Base-by-base conservation (phyloP, 2,888 invertebrate genomes). In the Nomada fabriciana region DNA sequence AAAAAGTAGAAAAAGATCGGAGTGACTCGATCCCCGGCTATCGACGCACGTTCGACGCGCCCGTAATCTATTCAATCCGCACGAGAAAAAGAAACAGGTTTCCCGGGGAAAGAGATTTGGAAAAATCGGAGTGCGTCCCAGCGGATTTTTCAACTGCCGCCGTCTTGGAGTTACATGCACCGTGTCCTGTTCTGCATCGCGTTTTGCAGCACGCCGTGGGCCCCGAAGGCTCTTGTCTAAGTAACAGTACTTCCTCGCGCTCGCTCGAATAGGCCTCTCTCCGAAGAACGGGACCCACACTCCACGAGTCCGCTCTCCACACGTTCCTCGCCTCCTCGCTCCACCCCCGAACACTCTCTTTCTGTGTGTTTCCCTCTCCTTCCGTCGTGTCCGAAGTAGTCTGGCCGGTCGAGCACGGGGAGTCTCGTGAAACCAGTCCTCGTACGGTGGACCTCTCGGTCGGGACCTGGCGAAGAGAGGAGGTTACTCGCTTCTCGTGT, bases 171-270 rank as follows among this genome's bases (percentile, higher is more conserved):
- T 64, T 69, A 69, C 69, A 80, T 79, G 81, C 79, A 80, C 60
- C 77, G 78, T 57, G 75, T 85, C 71, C 67, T 55, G 81, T 55
- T 59, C 73, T 78, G 82, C 71, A 76, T 85, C 76, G 85, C 76
- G 81, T 85, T 85, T 85, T 80, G 80, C 85, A 82, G 76, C 84
- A 77, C 84, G 82, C 65, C 68, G 76, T 77, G 76, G 71, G 82
- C 80, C 89, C 88, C 80, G 86, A 85, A 88, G 87, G 88, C 86
- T 81, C 84, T 36, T 84, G 85, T 88, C 88, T 89, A 88, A 90
- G 90, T 90, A 90, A 90, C 90, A 90, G 90, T 90, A 90, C 90
- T 90, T 90, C 82, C 89, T 87, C 82, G 89, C 88, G 84, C 88
- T 84, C 84, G 70, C 55, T 83, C 89, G 83, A 85, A 84, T 77